Evolutionary conservation across 2,113 vertebrate genomes (phyloP).

Genomic region (Excalfactoria chinensis): DNA sequence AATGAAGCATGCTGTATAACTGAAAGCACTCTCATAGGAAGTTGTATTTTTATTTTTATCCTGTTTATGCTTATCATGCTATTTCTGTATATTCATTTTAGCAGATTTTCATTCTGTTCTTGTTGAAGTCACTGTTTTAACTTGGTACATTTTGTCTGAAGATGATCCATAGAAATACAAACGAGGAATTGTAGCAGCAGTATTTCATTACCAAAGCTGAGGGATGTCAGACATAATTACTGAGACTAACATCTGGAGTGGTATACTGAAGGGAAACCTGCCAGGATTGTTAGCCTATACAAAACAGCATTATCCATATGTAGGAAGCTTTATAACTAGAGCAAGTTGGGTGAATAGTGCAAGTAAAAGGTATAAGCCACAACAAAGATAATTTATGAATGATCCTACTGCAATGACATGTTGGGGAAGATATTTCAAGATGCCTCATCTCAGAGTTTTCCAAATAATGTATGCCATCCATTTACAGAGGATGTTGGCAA

Average conservation of each 20-base stretch:
- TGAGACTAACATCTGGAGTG: slow-evolving; percentile 78
- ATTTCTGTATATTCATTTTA: slow-evolving; percentile 39
- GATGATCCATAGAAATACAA: slow-evolving; percentile 72
- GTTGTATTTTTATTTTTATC: slow-evolving; percentile 47
- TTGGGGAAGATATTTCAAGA: background rate
- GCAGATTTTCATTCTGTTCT: slow-evolving; percentile 31
- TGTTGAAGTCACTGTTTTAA: background rate
- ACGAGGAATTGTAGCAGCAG: slow-evolving; percentile 67
- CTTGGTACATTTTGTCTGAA: slow-evolving; percentile 55
- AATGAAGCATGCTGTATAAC: background rate
- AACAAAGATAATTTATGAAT: background rate
- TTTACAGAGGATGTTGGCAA: background rate
- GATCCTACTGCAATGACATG: background rate
- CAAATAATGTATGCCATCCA: background rate
- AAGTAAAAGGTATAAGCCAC: slow-evolving; percentile 41
- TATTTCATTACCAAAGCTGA: slow-evolving; percentile 81
- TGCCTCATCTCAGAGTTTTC: slow-evolving; percentile 3
- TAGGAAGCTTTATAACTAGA: slow-evolving; percentile 56
- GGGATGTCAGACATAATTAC: slow-evolving; percentile 78
- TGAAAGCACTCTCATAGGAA: background rate
- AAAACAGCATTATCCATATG: slow-evolving; percentile 72
- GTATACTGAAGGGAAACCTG: slow-evolving; percentile 78
- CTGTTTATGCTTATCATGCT: background rate
- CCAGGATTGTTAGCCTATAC: slow-evolving; percentile 73
- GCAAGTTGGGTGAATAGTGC: slow-evolving; percentile 37